Conservation (phyloP, 2,113 vertebrate genomes). For the Rhynchopsitta pachyrhyncha region DNA sequence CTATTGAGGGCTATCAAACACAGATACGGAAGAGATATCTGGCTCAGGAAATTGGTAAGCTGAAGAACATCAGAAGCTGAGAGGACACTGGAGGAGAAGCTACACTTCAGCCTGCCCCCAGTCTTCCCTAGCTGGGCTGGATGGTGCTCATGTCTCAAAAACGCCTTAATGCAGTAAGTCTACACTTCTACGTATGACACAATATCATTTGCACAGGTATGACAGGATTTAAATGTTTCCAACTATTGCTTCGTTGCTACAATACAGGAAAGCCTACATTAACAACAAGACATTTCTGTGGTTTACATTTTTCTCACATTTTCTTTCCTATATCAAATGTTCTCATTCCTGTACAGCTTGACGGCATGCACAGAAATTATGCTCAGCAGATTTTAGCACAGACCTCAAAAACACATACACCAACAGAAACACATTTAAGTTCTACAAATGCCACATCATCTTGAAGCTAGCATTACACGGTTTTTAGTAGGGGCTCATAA, state of each 20-base stretch:
- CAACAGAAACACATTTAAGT: background rate
- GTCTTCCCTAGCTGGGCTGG: background rate
- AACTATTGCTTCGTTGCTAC: background rate
- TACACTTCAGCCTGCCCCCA: background rate
- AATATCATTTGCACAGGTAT: background rate
- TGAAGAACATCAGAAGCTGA: background rate
- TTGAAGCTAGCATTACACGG: background rate
- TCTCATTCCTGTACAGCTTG: background rate
- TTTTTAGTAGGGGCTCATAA: background rate
- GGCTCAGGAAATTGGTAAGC: background rate
- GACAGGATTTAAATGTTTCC: background rate
- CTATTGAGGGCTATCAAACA: background rate
- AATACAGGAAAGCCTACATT: background rate
- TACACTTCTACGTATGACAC: background rate
- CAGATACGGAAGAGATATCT: background rate
- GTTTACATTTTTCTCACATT: background rate
- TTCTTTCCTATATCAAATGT: background rate
- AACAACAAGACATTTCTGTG: background rate
- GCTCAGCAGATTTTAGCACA: background rate
- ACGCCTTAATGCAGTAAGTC: background rate
- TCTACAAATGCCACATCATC: background rate
- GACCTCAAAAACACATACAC: background rate
- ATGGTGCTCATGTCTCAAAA: background rate
- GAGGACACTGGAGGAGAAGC: background rate
- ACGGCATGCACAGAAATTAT: background rate